A percentile compares a stretch with the other conserved stretches of the same genome.
Conservation (phyloP, 2,888 invertebrate species). For the Spilarctia lutea region DNA sequence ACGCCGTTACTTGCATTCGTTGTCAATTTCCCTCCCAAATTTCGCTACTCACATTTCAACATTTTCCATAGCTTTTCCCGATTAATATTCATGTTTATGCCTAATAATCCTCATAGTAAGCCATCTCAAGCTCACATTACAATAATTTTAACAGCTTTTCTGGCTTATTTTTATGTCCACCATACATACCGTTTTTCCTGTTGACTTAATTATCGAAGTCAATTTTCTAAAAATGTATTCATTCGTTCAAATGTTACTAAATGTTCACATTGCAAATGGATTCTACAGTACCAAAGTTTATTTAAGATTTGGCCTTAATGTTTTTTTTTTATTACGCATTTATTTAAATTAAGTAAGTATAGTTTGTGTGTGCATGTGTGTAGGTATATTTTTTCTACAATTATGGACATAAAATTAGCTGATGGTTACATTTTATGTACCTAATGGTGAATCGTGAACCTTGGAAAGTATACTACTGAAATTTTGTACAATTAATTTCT, state of each 20-base stretch:
- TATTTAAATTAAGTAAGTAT: slow-evolving; percentile 41
- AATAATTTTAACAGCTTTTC: neutral
- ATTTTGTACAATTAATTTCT: slow-evolving; percentile 53
- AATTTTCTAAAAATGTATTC: neutral
- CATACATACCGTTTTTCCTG: too few species aligned
- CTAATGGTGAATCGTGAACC: slow-evolving; percentile 31
- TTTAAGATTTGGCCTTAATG: slow-evolving; percentile 36
- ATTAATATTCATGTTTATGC: too few species aligned
- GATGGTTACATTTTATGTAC: slow-evolving; percentile 35
- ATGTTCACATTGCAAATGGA: slow-evolving; percentile 7
- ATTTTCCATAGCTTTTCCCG: neutral
- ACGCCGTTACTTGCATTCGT: neutral
- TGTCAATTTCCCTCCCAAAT: too few species aligned
- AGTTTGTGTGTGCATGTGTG: slow-evolving; percentile 43
- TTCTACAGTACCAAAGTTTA: slow-evolving; percentile 53
- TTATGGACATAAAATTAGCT: slow-evolving; percentile 44
- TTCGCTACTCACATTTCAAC: neutral
- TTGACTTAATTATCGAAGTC: neutral
- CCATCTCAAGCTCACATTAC: neutral
- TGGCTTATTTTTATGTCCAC: neutral
- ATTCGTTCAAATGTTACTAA: slow-evolving; percentile 7
- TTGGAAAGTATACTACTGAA: slow-evolving; percentile 41
- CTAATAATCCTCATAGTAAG: too few species aligned
- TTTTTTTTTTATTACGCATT: too few species aligned
- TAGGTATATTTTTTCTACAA: slow-evolving; percentile 29